Base-by-base conservation (phyloP, 1,140 invertebrate genomes). In the Proctacanthus coquilletti region DNA sequence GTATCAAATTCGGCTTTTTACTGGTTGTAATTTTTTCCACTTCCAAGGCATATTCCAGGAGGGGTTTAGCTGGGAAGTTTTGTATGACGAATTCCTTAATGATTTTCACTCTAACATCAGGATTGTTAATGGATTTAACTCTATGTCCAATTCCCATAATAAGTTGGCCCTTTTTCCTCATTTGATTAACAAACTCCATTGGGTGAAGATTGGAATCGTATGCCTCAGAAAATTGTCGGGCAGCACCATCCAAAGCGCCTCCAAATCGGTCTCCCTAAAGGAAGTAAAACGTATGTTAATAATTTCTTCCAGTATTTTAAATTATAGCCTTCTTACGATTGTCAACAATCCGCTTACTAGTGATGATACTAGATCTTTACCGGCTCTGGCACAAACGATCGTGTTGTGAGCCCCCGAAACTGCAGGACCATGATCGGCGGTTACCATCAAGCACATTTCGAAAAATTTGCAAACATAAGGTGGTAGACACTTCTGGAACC, bases 121-220 rank as follows among this genome's bases (percentile, higher is more conserved):
- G 96, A 66, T 99, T 99, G 63, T 98, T 98, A 38, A 98, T 87
- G 0, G 93, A 98, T 65, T 99, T 99, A 5, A 99, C 85, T 42
- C 95, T 66, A 65, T 98, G 88, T 19, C 93, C 95, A 54, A 99
- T 98, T 29, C 96, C 96, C 89, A 98, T 96, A 46, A 99, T 99
- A 3, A 98, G 75, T 62, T 96, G 79, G 0, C 95, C 95, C 56
- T 94, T 84, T 51, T 96, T 95, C 29, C 94, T 70, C 74, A 96
- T 98, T 45, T 83, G 76, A 59, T 98, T 98, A 5, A 99, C 96
- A 69, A 99, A 98, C 58, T 98, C 93, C 75, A 95, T 92, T 5
- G 96, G 94, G 60, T 91, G 87, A 44, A 91, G 69, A 14, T 89
- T 89, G 36, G 76, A 74, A 59, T 97, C 92, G 56, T 93, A 91